Percentiles rank a stretch among this genome's conserved stretches.
These are phyloP conservation scores for Varanus salvator DNA, from an alignment of 2,113 vertebrate genomes.

Conservation along the genomic window DNA sequence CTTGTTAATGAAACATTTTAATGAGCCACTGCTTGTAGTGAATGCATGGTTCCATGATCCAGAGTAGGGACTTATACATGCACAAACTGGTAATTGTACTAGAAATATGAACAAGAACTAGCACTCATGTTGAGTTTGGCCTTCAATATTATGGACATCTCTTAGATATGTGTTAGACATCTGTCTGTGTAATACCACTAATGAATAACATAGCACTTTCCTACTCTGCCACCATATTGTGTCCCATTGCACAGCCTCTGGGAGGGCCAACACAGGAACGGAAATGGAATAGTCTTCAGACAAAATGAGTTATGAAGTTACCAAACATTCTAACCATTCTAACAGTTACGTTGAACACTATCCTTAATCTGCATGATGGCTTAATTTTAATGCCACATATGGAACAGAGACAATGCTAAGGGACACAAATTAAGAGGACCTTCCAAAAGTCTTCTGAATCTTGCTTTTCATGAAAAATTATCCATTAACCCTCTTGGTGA, in stretches of 20 bases:
- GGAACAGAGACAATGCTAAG: neutral
- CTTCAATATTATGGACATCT: neutral
- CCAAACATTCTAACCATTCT: neutral
- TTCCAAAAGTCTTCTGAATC: neutral
- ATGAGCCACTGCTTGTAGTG: neutral
- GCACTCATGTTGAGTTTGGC: no score
- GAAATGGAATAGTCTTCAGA: neutral
- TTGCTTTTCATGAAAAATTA: slow-evolving; percentile 15
- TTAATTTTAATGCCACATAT: neutral
- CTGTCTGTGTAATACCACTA: neutral
- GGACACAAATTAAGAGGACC: neutral
- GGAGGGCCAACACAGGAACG: neutral
- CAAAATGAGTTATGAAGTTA: neutral
- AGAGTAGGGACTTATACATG: no score
- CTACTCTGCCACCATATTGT: neutral
- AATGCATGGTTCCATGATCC: no score
- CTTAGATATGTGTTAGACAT: neutral
- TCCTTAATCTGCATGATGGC: no score
- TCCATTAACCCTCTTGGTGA: neutral
- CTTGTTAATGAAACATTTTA: neutral
- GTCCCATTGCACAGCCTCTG: neutral
- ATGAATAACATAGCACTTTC: neutral
- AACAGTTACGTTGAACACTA: no score
- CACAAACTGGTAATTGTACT: no score
- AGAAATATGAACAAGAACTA: no score